Evolutionary conservation across 2,797 vertebrate species (phyloP), one percentile per base, ranked within the genome.

Genomic region (Rhadinocentrus ornatus): DNA sequence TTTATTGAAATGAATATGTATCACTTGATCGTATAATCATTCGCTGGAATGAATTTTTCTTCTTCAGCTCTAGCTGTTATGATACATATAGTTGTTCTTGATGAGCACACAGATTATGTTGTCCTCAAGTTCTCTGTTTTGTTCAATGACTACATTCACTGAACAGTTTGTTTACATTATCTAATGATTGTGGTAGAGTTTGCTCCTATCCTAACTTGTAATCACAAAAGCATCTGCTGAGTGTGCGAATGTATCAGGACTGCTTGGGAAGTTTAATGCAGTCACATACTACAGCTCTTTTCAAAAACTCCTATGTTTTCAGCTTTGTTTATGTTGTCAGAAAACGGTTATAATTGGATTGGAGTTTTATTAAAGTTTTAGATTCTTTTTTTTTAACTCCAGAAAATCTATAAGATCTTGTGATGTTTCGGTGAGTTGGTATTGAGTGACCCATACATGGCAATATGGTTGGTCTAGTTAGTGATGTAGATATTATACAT

Each of bases 391-490:
- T 6, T 22, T 48, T 13, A 1, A 12, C 24, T 13, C 50, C 24
- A 52, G 22, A 52, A 52, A 52, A 6, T 52, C 8, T 2, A 26
- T 26, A 55, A 16, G 1, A 54, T 54, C 2, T 29, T 54, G 53
- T 8, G 1, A 55, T 18, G 53, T 29, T 18, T 29, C 6, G 26
- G 15, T 55, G 27, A 55, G 27, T 16, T 55, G 27, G 27, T 15
- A 27, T 27, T 15, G 13, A 3, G 4, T 54, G 24, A 60, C 20
- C 1, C 15, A 39, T 59, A 35, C 39, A 37, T 59, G n/a, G 15
- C 6, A 22, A 24, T 59, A 59, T 60, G 35, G 1, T 13, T 53
- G 22, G 13, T 26, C 13, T 13, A 66, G 62, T 78, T 78, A 66
- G 29, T 62, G 54, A 66, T 44, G 41, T 20, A 18, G 41, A 46